Conservation (phyloP, 2,888 invertebrate species). For the Hermodice carunculata region DNA sequence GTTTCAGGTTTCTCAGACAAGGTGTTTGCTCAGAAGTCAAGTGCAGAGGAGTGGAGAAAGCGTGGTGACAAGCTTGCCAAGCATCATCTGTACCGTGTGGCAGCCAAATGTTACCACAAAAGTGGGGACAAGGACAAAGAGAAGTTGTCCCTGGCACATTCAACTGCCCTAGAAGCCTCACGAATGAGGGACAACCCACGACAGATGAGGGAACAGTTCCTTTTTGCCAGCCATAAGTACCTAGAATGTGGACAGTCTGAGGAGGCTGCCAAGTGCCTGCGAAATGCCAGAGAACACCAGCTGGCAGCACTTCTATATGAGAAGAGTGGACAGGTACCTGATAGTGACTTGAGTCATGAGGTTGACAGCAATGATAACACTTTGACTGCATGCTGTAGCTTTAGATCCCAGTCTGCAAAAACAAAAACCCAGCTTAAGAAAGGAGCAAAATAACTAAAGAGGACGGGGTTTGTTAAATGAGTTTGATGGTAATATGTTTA, state of each 20-base stretch:
- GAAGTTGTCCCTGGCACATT: conserved; percentile 51
- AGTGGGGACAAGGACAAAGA: conserved; percentile 45
- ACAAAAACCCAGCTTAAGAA: too few species aligned
- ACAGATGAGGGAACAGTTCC: conserved; percentile 50
- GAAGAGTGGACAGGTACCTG: conserved; percentile 23
- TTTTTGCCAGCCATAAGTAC: conserved; percentile 49
- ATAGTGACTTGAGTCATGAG: too few species aligned
- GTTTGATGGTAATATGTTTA: too few species aligned
- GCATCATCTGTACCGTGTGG: conserved; percentile 52
- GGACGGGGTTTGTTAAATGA: too few species aligned
- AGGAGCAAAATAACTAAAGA: too few species aligned
- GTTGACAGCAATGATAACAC: too few species aligned
- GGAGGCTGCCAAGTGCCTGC: conserved; percentile 24
- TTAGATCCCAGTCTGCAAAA: too few species aligned
- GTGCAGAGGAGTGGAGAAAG: conserved; percentile 49
- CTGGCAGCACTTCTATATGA: conserved; percentile 24
- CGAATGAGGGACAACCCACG: conserved; percentile 39
- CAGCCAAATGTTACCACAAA: conserved; percentile 56
- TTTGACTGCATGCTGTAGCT: too few species aligned
- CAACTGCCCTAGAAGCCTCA: conserved; percentile 47
- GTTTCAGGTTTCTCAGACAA: conserved; percentile 37
- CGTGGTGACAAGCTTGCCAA: conserved; percentile 56
- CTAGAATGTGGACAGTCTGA: conserved; percentile 29
- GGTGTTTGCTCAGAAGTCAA: conserved; percentile 57
- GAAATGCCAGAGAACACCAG: conserved; percentile 16